Percentiles rank a stretch among this genome's conserved stretches.
Conservation (phyloP, 2,888 invertebrate genomes). For the Drepanosiphum platanoidis region DNA sequence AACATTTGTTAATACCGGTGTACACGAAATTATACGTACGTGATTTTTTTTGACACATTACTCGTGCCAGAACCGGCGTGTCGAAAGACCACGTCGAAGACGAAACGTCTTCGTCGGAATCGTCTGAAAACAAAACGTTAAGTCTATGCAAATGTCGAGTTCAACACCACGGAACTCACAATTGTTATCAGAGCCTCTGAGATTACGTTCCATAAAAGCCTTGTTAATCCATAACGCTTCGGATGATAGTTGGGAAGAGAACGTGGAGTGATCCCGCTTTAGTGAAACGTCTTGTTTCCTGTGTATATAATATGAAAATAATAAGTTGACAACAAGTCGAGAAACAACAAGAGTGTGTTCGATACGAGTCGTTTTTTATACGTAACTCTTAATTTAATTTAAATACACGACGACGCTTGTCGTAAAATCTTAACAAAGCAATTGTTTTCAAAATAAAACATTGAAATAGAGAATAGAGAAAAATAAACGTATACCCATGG, state of each 20-base stretch:
- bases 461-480: too few species aligned
- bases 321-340: too few species aligned
- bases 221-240: neutral
- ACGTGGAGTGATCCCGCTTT: neutral
- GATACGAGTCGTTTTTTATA: neutral
- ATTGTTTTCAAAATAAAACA: too few species aligned
- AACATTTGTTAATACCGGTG: slow-evolving; percentile 6
- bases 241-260: neutral
- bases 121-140: slow-evolving; percentile 5
- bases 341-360: neutral
- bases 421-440: too few species aligned
- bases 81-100: neutral
- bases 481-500: too few species aligned
- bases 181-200: neutral
- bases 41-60: slow-evolving; percentile 22
- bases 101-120: neutral
- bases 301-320: neutral
- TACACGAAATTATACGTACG: neutral
- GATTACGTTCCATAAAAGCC: neutral
- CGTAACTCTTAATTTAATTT: neutral
- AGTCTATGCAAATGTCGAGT: neutral
- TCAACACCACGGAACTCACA: neutral
- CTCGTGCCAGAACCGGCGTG: neutral
- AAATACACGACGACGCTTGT: too few species aligned
- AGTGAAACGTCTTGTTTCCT: neutral